These are phyloP conservation scores for Eupithecia subfuscata DNA, from an alignment of 2,888 invertebrate genomes.

Conservation along the genomic window DNA sequence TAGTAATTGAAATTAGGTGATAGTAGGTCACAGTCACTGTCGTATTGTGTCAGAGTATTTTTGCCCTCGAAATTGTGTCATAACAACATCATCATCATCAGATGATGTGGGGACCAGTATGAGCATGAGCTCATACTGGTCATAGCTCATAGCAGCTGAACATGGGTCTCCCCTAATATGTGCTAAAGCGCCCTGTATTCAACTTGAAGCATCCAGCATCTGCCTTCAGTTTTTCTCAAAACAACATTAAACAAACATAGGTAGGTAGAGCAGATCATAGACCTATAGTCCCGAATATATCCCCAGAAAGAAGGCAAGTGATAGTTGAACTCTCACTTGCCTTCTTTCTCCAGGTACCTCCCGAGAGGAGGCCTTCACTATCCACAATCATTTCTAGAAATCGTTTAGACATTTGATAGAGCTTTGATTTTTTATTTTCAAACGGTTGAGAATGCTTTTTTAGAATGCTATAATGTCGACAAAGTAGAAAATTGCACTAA, in stretches of 20 bases:
- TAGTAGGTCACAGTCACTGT: neutral
- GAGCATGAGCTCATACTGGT: too few species aligned
- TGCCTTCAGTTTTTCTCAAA: neutral
- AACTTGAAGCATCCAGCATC: neutral
- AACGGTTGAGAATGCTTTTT: conserved; percentile 12
- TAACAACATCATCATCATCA: neutral
- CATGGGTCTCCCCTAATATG: too few species aligned
- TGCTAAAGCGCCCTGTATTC: neutral
- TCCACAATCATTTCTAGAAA: conserved; percentile 7
- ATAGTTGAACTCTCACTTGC: neutral
- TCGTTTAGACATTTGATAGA: conserved; percentile 20
- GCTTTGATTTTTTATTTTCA: neutral
- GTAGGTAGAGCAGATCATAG: neutral
- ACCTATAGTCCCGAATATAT: neutral
- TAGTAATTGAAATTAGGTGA: neutral
- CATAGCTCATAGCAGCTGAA: too few species aligned
- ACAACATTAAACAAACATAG: neutral
- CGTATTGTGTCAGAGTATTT: neutral
- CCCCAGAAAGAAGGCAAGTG: too few species aligned
- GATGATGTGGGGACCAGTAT: too few species aligned
- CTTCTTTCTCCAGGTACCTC: neutral
- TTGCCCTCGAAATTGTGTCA: neutral
- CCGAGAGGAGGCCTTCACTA: neutral
- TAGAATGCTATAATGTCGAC: conserved; percentile 17
- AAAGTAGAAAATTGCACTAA: conserved; percentile 40